Percentiles rank a stretch among this genome's conserved stretches.
Evolutionary conservation across 2,888 invertebrate species (phyloP).

Genomic region (Coelogynopora nodosa): DNA sequence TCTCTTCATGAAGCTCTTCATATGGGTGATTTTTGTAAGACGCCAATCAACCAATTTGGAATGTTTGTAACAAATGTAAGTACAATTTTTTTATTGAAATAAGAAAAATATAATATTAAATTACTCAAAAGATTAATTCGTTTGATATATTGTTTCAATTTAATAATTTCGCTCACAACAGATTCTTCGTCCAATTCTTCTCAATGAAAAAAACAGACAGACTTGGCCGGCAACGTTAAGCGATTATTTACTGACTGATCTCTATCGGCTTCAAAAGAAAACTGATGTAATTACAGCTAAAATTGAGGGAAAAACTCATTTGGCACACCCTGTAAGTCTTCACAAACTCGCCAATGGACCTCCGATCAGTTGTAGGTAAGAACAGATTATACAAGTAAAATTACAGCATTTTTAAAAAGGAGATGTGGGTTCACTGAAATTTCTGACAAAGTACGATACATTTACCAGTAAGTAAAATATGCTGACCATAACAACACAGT

Average conservation of each 20-base stretch:
- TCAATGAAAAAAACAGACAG: constrained; percentile 33
- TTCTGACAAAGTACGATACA: no score
- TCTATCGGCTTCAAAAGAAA: constrained; percentile 33
- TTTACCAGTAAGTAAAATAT: no score
- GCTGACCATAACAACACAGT: no score
- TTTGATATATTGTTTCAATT: no score
- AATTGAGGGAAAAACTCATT: constrained; percentile 37
- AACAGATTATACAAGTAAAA: no score
- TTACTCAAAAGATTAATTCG: no score
- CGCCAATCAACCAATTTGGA: neutral
- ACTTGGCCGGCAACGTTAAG: constrained; percentile 32
- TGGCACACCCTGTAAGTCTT: constrained; percentile 36
- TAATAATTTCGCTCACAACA: no score
- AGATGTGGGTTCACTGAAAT: no score
- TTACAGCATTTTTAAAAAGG: no score
- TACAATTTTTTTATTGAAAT: no score
- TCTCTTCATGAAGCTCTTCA: neutral
- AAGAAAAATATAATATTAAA: no score
- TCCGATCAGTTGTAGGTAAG: constrained; percentile 32
- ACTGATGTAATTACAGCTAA: constrained; percentile 37
- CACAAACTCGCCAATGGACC: constrained; percentile 29
- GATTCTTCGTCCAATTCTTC: constrained; percentile 9
- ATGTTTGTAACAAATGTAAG: neutral
- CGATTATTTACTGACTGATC: constrained; percentile 12
- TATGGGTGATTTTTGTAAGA: constrained; percentile 20